Percentiles rank a stretch among this genome's conserved stretches.
phyloP scores from a whole-genome alignment of 2,113 vertebrate species.

The Lamprotornis superbus region DNA sequence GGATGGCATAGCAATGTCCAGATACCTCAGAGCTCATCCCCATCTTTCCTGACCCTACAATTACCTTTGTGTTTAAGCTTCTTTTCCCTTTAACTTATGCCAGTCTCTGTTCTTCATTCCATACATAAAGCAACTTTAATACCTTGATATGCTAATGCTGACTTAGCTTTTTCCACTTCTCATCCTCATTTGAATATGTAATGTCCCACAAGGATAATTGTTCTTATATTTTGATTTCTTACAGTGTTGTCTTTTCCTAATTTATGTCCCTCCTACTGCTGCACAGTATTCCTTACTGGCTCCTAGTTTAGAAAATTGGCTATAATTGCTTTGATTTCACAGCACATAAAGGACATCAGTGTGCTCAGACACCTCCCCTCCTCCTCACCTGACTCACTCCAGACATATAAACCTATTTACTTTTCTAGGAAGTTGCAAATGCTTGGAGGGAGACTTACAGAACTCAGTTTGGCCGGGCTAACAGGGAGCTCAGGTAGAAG shows the following conservation, averaged over 20 bases:
- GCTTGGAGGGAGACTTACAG: background rate
- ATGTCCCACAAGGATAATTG: background rate
- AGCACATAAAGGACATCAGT: background rate
- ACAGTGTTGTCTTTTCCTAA: background rate
- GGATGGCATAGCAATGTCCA: background rate
- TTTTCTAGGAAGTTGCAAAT: background rate
- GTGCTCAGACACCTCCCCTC: background rate
- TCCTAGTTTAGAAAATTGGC: background rate
- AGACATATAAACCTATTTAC: background rate
- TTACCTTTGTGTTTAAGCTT: background rate
- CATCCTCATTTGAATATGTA: background rate
- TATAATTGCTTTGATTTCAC: background rate
- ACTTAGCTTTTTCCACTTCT: slow-evolving; percentile 3
- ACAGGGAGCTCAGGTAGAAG: background rate
- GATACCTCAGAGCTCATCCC: background rate
- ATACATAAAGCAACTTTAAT: background rate
- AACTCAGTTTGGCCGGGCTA: background rate
- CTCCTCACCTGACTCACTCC: fast-evolving
- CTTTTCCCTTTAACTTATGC: background rate
- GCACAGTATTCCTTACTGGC: background rate
- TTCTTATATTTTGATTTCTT: slow-evolving; percentile 1
- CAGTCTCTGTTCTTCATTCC: background rate
- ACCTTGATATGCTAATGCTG: background rate
- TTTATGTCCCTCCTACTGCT: background rate
- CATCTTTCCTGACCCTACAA: background rate